phyloP scores from a whole-genome alignment of 1,140 invertebrate species.

The Halesus radiatus region DNA sequence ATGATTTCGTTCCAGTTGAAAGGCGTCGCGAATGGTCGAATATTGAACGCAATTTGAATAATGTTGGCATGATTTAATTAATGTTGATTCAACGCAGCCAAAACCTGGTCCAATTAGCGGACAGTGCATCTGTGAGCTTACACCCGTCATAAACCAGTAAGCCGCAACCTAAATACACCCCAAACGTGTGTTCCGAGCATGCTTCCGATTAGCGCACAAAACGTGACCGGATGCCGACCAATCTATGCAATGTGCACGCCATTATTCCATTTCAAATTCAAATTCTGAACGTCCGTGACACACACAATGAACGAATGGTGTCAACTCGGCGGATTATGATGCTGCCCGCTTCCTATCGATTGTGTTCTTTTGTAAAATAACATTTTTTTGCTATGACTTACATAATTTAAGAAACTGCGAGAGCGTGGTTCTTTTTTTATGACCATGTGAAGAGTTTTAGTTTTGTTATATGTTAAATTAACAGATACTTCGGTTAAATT shows the following conservation, averaged over 20 bases:
- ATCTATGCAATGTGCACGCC: conserved; percentile 24
- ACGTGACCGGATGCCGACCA: conserved; percentile 28
- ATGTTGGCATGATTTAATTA: too few relatives aligned
- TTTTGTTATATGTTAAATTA: conserved; percentile 6
- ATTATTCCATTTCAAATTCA: conserved; percentile 38
- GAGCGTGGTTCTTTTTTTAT: not conserved
- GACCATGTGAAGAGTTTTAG: not conserved
- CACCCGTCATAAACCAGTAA: not conserved
- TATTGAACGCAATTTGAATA: too few relatives aligned
- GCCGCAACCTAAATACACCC: conserved; percentile 8
- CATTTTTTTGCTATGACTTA: not conserved
- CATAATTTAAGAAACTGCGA: not conserved
- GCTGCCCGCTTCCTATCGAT: conserved; percentile 15
- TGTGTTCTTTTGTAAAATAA: not conserved
- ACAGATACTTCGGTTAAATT: not conserved
- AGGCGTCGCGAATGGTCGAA: too few relatives aligned
- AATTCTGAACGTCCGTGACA: conserved; percentile 33
- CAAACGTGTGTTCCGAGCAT: conserved; percentile 29
- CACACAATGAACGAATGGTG: conserved; percentile 35
- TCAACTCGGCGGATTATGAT: conserved; percentile 30
- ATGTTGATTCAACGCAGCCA: too few relatives aligned
- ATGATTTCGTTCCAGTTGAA: too few relatives aligned
- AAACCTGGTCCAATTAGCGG: too few relatives aligned
- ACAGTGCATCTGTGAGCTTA: too few relatives aligned
- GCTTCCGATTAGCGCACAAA: conserved; percentile 33